Evolutionary conservation across 2,113 vertebrate genomes (phyloP).

Genomic region (Tachuris rubrigastra): DNA sequence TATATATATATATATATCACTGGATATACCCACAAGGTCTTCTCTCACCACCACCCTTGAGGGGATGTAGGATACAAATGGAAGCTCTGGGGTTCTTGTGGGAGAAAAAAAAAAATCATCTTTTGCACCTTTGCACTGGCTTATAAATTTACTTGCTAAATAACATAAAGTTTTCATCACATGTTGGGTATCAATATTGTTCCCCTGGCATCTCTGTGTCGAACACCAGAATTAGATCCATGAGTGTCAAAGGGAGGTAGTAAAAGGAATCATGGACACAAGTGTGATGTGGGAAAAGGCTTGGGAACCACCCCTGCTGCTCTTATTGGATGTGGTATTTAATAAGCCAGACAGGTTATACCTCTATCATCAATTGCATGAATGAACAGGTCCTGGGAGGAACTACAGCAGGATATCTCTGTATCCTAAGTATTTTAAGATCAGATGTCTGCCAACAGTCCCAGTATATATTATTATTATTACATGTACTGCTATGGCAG

Average conservation of each 20-base stretch:
- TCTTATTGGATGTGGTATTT: neutral
- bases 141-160: neutral
- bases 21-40: neutral
- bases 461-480: neutral
- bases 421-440: neutral
- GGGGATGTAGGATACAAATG: neutral
- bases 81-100: neutral
- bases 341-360: neutral
- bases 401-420: neutral
- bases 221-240: neutral
- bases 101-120: neutral
- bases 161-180: accelerated
- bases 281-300: neutral
- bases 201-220: neutral
- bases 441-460: neutral
- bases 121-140: neutral
- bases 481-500: neutral
- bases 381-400: neutral
- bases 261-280: neutral
- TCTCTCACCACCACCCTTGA: neutral
- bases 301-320: neutral
- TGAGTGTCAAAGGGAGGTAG: neutral
- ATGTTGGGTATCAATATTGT: neutral
- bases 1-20: neutral
- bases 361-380: accelerated